Evolutionary conservation across 2,797 vertebrate genomes (phyloP).

Genomic region (Acropternis orthonyx): DNA sequence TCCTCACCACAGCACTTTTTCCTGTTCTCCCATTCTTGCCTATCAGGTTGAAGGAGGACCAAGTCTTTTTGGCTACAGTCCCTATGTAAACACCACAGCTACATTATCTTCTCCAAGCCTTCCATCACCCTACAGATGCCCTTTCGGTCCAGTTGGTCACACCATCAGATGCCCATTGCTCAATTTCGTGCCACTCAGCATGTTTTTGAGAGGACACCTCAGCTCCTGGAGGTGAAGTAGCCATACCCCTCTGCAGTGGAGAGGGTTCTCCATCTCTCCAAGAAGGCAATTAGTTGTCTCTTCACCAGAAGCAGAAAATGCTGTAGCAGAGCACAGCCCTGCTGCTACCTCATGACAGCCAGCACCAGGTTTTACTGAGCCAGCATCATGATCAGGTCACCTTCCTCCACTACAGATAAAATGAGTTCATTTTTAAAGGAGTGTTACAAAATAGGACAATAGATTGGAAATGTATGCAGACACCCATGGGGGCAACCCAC

Average conservation of each 20-base stretch:
- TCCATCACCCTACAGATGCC: rapidly evolving
- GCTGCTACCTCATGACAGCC: neutral
- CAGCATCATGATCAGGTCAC: neutral
- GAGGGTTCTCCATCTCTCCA: neutral
- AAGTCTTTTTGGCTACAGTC: neutral
- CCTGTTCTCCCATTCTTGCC: neutral
- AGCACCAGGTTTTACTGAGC: neutral
- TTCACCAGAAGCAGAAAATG: neutral
- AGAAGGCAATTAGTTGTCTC: neutral
- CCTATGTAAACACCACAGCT: neutral
- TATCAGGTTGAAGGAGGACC: neutral
- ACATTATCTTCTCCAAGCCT: neutral
- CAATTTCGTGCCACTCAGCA: rapidly evolving
- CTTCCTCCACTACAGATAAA: neutral
- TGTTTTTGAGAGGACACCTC: neutral
- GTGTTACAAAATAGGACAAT: neutral
- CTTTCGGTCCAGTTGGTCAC: neutral
- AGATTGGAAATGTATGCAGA: neutral
- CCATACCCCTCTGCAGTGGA: neutral
- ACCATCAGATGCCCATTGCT: neutral
- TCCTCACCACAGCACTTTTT: neutral
- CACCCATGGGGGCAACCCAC: neutral
- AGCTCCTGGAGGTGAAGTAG: neutral
- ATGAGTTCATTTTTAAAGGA: neutral
- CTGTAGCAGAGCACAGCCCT: neutral